Evolutionary conservation across 2,797 vertebrate species (phyloP).

Genomic region (Salarias fasciatus): DNA sequence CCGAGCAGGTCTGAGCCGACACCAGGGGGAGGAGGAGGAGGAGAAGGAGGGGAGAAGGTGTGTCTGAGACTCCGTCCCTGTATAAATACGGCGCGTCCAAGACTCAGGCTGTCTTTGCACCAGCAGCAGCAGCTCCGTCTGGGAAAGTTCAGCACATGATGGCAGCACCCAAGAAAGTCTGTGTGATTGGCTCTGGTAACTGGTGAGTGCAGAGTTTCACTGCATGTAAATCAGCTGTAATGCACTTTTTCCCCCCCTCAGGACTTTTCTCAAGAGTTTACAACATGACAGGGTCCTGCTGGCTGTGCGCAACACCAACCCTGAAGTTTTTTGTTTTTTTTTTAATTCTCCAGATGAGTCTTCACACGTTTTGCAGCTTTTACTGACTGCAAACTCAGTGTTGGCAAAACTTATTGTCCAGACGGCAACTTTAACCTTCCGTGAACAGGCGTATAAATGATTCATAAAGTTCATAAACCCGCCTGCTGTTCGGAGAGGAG

Average conservation of each 20-base stretch:
- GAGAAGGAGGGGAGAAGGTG: constrained; percentile 43
- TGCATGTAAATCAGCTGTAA: background rate
- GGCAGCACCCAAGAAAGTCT: constrained; percentile 86
- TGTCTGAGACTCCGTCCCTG: constrained; percentile 26
- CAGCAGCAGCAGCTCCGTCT: constrained; percentile 18
- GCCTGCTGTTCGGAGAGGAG: background rate
- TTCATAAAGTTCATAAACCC: constrained; percentile 23
- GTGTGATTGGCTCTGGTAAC: constrained; percentile 95
- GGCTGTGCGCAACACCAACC: background rate
- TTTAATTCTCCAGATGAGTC: background rate
- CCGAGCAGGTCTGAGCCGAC: constrained; percentile 52
- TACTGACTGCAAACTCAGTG: constrained; percentile 2
- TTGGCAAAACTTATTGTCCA: constrained; percentile 14
- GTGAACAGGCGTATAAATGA: constrained; percentile 15
- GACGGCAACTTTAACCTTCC: constrained; percentile 6
- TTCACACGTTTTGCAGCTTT: constrained; percentile 3
- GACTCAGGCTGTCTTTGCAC: constrained; percentile 21
- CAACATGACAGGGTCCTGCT: fast-evolving
- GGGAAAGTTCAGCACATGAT: constrained; percentile 56
- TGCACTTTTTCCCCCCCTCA: no score
- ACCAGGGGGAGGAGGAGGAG: no score
- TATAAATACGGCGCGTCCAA: constrained; percentile 70
- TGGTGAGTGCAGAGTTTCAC: constrained; percentile 84
- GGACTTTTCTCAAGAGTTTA: background rate
- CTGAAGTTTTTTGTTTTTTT: background rate